Evolutionary conservation across 1,140 invertebrate genomes (phyloP).

Genomic region (Pararge aegeria): DNA sequence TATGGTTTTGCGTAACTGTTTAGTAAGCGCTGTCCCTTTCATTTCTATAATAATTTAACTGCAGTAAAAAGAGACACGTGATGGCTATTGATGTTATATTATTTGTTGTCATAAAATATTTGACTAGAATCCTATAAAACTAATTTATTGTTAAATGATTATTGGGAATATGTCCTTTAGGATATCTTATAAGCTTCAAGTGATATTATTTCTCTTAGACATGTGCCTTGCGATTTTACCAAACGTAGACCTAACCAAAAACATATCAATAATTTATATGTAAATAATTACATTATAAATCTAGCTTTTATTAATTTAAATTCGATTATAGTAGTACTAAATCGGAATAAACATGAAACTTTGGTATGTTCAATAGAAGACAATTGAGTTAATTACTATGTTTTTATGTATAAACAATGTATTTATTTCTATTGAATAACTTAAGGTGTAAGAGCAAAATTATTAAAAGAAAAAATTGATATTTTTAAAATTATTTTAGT

Average conservation of each 20-base stretch:
- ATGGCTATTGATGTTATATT: slow-evolving; percentile 35
- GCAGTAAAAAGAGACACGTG: slow-evolving; percentile 54
- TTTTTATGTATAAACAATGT: no score
- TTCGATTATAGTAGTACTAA: no score
- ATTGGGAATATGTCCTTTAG: slow-evolving; percentile 8
- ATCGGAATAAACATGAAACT: no score
- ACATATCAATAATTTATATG: no score
- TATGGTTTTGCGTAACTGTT: slow-evolving; percentile 77
- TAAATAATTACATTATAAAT: no score
- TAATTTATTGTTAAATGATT: slow-evolving; percentile 2
- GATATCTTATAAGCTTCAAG: background rate
- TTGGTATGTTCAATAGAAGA: no score
- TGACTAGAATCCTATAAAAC: slow-evolving; percentile 24
- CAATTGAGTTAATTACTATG: no score
- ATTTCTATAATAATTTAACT: slow-evolving; percentile 24
- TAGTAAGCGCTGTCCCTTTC: slow-evolving; percentile 62
- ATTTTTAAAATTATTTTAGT: no score
- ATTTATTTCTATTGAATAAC: no score
- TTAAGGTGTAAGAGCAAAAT: no score
- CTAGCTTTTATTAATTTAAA: no score
- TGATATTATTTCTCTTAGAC: background rate
- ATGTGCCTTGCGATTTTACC: background rate
- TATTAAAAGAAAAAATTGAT: no score
- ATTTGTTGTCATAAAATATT: slow-evolving; percentile 69
- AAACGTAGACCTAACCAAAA: background rate